Percentiles rank a stretch among this genome's conserved stretches.
phyloP scores from a whole-genome alignment of 2,888 invertebrate genomes.

The Hypsopygia costalis region DNA sequence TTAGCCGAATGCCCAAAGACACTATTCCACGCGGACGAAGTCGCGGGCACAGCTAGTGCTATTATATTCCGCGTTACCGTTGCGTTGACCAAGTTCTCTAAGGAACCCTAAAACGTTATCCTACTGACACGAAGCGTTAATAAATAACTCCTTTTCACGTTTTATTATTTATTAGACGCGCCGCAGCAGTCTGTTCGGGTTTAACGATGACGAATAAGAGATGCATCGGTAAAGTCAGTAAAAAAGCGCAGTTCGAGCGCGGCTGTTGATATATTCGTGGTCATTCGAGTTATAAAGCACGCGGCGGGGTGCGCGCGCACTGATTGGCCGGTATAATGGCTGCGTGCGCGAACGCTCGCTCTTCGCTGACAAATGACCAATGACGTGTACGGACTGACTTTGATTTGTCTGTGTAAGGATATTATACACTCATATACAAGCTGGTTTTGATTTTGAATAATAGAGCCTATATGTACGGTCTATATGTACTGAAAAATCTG shows the following conservation, averaged over 20 bases:
- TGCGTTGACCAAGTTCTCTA: too few relatives aligned
- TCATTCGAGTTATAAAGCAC: constrained; percentile 68
- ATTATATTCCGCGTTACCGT: too few relatives aligned
- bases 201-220: constrained; percentile 78
- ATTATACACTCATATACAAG: too few relatives aligned
- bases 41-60: too few relatives aligned
- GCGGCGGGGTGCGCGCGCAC: constrained; percentile 70
- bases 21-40: too few relatives aligned
- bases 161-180: constrained; percentile 68
- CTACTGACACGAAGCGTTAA: constrained; percentile 50
- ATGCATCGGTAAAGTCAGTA: constrained; percentile 52
- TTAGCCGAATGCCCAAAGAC: too few relatives aligned
- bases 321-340: constrained; percentile 68
- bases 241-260: constrained; percentile 61
- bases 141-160: constrained; percentile 63
- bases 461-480: too few relatives aligned
- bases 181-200: constrained; percentile 28
- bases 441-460: too few relatives aligned
- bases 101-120: constrained; percentile 19
- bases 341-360: constrained; percentile 52
- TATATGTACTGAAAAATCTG: too few relatives aligned
- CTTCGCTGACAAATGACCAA: constrained; percentile 23
- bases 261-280: constrained; percentile 72
- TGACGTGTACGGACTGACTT: too few relatives aligned
- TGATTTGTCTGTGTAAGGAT: constrained; percentile 15